Evolutionary conservation across 2,888 invertebrate species (phyloP).

Genomic region (Rhagonycha fulva): DNA sequence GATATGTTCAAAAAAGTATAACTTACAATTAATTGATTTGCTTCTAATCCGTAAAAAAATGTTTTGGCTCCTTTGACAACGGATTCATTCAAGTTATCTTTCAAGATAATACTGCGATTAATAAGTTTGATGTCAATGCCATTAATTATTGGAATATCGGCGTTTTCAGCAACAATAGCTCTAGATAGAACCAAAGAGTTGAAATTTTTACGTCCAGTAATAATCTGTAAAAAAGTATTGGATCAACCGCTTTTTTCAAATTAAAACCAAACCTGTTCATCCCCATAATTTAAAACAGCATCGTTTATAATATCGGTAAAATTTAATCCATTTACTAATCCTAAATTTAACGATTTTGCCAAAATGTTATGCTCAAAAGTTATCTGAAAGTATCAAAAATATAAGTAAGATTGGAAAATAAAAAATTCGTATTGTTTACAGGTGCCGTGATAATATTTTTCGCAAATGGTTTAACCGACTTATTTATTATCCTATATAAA

Average conservation of each 20-base stretch:
- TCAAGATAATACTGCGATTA: conserved; percentile 39
- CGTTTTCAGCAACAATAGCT: conserved; percentile 29
- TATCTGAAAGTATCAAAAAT: conserved; percentile 38
- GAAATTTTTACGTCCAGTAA: conserved; percentile 45
- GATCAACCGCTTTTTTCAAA: background rate
- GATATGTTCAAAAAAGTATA: background rate
- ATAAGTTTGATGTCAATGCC: conserved; percentile 38
- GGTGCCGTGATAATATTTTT: conserved; percentile 39
- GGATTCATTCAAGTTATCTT: conserved; percentile 32
- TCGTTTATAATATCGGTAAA: conserved; percentile 45
- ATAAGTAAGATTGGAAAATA: background rate
- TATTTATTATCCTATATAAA: conserved; percentile 39
- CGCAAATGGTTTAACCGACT: conserved; percentile 38
- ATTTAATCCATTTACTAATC: conserved; percentile 44
- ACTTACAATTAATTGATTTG: conserved; percentile 41
- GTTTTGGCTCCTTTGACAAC: conserved; percentile 44
- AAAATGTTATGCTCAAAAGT: conserved; percentile 39
- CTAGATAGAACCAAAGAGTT: conserved; percentile 28
- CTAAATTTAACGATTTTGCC: conserved; percentile 36
- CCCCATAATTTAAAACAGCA: conserved; percentile 41
- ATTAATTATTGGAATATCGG: conserved; percentile 39
- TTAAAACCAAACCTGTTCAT: conserved; percentile 41
- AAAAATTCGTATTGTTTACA: conserved; percentile 33
- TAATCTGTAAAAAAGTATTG: conserved; percentile 33
- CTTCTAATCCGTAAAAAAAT: conserved; percentile 46